phyloP scores from a whole-genome alignment of 2,888 invertebrate species.

The Eulithis prunata region DNA sequence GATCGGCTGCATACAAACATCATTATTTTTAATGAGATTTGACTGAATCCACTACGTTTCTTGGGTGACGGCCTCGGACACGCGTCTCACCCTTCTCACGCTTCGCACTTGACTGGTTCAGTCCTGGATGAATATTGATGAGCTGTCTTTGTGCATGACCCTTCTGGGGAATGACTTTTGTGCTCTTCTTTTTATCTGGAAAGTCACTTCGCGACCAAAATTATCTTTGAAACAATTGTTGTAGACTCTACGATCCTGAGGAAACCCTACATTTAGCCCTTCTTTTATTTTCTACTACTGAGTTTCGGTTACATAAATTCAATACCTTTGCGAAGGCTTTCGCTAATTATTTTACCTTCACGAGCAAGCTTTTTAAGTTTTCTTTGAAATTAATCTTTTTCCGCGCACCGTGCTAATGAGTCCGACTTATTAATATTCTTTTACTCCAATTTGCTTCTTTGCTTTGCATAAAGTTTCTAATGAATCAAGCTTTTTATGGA shows the following conservation, averaged over 20 bases:
- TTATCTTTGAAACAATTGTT: slow-evolving; percentile 15
- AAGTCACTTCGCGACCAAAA: slow-evolving; percentile 15
- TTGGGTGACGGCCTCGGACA: slow-evolving; percentile 50
- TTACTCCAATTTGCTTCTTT: slow-evolving; percentile 33
- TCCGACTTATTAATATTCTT: slow-evolving; percentile 41
- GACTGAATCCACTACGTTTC: slow-evolving; percentile 46
- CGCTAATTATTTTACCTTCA: slow-evolving; percentile 25
- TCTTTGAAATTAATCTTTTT: slow-evolving; percentile 28
- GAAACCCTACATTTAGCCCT: neutral
- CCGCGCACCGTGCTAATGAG: slow-evolving; percentile 36
- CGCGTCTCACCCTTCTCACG: slow-evolving; percentile 65
- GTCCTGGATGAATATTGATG: slow-evolving; percentile 49
- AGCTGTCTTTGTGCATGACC: slow-evolving; percentile 36
- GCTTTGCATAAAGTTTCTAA: slow-evolving; percentile 38
- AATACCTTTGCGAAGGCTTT: slow-evolving; percentile 18
- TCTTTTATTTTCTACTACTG: slow-evolving; percentile 10
- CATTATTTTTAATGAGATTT: slow-evolving; percentile 46
- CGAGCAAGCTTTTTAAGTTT: slow-evolving; percentile 27
- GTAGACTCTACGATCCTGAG: neutral
- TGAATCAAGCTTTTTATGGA: slow-evolving; percentile 29
- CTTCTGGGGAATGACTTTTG: slow-evolving; percentile 32
- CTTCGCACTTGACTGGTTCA: slow-evolving; percentile 55
- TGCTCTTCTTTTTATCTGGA: slow-evolving; percentile 32
- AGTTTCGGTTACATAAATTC: slow-evolving; percentile 8
- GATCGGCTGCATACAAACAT: slow-evolving; percentile 35